Evolutionary conservation across 1,140 invertebrate genomes (phyloP), one percentile per base, ranked within the genome.

Genomic region (Brachionus rotundiformis): DNA sequence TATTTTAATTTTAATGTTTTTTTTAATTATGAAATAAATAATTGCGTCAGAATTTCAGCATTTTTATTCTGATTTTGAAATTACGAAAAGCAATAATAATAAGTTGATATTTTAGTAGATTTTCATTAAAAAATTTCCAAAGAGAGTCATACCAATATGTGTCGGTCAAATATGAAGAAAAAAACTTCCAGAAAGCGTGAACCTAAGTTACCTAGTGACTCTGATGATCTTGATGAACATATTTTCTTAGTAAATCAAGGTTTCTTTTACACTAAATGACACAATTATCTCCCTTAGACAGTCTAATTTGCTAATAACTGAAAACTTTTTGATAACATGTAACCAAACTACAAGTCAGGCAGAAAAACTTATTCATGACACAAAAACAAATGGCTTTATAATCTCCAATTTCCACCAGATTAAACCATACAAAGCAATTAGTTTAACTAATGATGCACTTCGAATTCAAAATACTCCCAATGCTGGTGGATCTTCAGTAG

Each of bases 401-500:
- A 29, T 79, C 6, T 59, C 44, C 19, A 31, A 39, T 79, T 86
- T 86, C 73, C 39, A 84, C 23, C 84, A 84, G 13, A 47, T 82
- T 5, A 83, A 82, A 61, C 59, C 76, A 27, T 36, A 85, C 5
- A 80, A 83, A 4, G 44, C 81, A 2, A 86, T 87, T 84, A 84
- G 13, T 3, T 75, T 82, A n/a, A 76, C 59, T 16, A 27, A 25
- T 6, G 80, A 68, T 19, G 65, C 80, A 16, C 16, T 19, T 16
- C 33, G 71, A 23, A 76, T 82, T 6, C 36, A 49, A 41, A 16
- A 47, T 47, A 76, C 80, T 76, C 86, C 86, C 7, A 87, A 87
- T 63, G 86, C 86, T 29, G 86, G 86, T 2, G 86, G 86, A 16
- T 86, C 82, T 44, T 87, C 86, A 4, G 83, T 86, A 0, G 81